A percentile compares a stretch with the other conserved stretches of the same genome.
These are phyloP conservation scores for Drosophila kanekoi DNA, from an alignment of 2,888 invertebrate species.

Conservation along the genomic window DNA sequence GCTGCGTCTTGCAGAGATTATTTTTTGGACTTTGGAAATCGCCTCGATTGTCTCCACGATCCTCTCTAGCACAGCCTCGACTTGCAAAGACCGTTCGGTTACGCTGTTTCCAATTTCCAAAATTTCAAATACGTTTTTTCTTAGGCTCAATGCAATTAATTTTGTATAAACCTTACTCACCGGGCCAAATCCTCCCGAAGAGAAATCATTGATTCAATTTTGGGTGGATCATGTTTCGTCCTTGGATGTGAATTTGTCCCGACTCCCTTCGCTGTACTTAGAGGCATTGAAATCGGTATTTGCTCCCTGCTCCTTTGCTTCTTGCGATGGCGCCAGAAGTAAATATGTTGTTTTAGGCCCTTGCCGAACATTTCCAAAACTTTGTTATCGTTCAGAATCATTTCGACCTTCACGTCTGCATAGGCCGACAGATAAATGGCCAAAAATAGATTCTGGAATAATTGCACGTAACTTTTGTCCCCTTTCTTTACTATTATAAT, in stretches of 20 bases:
- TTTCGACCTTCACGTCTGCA: constrained; percentile 2
- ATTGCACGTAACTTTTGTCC: too few relatives aligned
- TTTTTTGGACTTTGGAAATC: constrained; percentile 7
- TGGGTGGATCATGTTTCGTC: neutral
- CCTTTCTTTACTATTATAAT: too few relatives aligned
- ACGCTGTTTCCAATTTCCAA: neutral
- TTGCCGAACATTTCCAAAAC: constrained; percentile 11
- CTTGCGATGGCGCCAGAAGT: neutral
- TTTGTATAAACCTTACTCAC: constrained; percentile 7
- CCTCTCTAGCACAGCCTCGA: constrained; percentile 19
- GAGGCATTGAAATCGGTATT: neutral
- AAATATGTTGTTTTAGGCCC: constrained; percentile 8
- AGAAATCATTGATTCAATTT: neutral
- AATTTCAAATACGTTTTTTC: neutral
- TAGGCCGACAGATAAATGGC: constrained; percentile 30
- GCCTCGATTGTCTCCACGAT: constrained; percentile 11
- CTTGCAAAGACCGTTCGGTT: constrained; percentile 11
- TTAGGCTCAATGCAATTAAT: neutral
- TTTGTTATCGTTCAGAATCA: constrained; percentile 9
- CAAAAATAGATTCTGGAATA: constrained; percentile 29
- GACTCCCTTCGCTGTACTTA: neutral
- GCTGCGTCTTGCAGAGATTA: too few relatives aligned
- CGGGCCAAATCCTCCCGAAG: constrained; percentile 22
- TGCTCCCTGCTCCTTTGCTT: too few relatives aligned
- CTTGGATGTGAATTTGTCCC: too few relatives aligned